Base-by-base conservation (phyloP, 2,888 invertebrate species). In the Flabesymbios commensalis region DNA sequence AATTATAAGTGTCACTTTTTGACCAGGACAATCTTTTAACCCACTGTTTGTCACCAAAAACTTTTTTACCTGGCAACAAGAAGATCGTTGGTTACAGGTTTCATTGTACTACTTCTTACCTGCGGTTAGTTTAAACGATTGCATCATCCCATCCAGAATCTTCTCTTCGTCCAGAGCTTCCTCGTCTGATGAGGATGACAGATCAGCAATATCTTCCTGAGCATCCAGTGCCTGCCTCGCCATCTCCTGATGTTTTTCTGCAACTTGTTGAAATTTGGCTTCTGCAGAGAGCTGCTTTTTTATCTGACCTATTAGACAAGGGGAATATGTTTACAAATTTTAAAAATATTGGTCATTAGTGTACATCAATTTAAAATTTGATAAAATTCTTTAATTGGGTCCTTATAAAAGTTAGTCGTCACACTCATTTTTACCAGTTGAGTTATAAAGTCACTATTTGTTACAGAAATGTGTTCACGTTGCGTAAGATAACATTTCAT, bases 151-250 rank as follows among this genome's bases (percentile, higher is more conserved):
- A 28, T 72, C 66, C 1, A 78, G 61, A 2, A 78, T 71, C 56
- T 70, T 65, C 39, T 71, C 73, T 51, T 72, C 77, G 59, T 78
- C 74, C 32, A 77, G 74, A 32, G 75, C 76, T 45, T 77, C 78
- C 47, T 78, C 77, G 39, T 74, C 75, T 2, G 72, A 58, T 33
- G 69, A 64, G 2, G 69, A 65, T 24, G 67, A 61, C 4, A 68
- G 65, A 29, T 67, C 73, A 42, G 65, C 61, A 19, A 58, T 64
- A 32, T 69, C 68, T 3, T 61, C 60, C 4, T 64, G n/a, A 2
- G 36, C 61, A 33, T 68, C 57, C 26, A 79, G 67, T 49, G 75
- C 75, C 24, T 71, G 72, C 58, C 74, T 68, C 56, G 74, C 77
- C 4, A 77, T 70, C 61, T 76, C 74, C 61, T 76, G 71, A 53